Evolutionary conservation across 2,888 invertebrate species (phyloP).

Genomic region (Amblyjoppa proteus): DNA sequence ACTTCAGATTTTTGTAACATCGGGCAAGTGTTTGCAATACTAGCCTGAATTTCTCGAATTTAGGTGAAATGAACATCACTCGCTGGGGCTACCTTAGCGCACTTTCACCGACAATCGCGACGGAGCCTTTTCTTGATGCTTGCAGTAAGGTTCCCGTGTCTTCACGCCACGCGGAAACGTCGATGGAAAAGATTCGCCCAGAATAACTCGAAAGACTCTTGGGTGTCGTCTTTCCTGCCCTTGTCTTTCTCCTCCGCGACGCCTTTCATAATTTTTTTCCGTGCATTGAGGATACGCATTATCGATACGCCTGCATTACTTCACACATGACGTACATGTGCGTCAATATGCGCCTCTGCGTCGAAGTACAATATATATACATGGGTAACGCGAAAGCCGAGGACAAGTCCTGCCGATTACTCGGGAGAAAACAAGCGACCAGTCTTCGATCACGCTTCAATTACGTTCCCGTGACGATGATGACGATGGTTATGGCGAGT

Average conservation of each 20-base stretch:
- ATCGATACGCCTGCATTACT: constrained; percentile 10
- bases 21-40: too few relatives aligned
- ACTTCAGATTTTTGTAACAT: too few relatives aligned
- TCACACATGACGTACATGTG: background rate
- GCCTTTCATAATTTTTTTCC: background rate
- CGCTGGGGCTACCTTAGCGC: too few relatives aligned
- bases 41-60: too few relatives aligned
- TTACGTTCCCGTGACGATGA: constrained; percentile 62
- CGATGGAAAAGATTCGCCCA: background rate
- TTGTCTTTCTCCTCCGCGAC: background rate
- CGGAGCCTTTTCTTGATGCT: too few relatives aligned
- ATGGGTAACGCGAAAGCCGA: constrained; percentile 22
- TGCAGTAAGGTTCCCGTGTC: too few relatives aligned
- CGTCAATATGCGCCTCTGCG: background rate
- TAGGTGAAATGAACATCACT: too few relatives aligned
- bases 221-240: background rate
- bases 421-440: constrained; percentile 34
- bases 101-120: too few relatives aligned
- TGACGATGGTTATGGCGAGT: constrained; percentile 27
- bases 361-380: background rate
- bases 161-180: background rate
- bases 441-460: constrained; percentile 63
- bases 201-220: background rate
- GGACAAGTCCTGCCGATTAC: constrained; percentile 59
- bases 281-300: background rate